Evolutionary conservation across 2,888 invertebrate genomes (phyloP).

Genomic region (Osmoderma eremita): DNA sequence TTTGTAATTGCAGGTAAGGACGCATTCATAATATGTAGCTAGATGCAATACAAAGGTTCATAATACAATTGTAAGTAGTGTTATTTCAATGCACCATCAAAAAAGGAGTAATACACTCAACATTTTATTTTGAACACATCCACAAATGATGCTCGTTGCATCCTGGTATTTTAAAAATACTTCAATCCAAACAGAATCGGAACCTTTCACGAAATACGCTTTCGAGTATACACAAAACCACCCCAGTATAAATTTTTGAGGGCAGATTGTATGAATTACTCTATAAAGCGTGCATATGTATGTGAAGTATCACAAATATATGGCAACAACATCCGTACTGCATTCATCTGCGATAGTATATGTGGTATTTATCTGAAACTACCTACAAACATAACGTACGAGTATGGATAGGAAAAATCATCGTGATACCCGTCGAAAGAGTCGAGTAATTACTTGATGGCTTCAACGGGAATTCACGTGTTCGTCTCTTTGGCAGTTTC

Average conservation of each 20-base stretch:
- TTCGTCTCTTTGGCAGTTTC: conserved; percentile 1
- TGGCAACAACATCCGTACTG: not conserved
- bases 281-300: not conserved
- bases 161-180: conserved; percentile 1
- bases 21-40: no score
- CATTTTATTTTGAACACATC: not conserved
- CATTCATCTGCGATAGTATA: no score
- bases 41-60: no score
- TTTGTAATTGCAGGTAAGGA: no score
- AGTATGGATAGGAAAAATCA: conserved; percentile 7
- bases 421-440: conserved; percentile 38
- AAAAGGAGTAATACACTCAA: not conserved
- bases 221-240: not conserved
- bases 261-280: conserved; percentile 8
- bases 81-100: not conserved
- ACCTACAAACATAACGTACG: no score
- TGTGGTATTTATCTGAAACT: no score
- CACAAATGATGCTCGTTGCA: no score
- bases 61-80: no score
- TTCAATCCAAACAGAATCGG: not conserved
- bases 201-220: not conserved
- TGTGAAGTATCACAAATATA: not conserved
- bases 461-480: conserved; percentile 48
- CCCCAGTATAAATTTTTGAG: conserved; percentile 4
- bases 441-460: conserved; percentile 56